Conservation (phyloP, 1,140 invertebrate genomes). For the Achroia grisella region DNA sequence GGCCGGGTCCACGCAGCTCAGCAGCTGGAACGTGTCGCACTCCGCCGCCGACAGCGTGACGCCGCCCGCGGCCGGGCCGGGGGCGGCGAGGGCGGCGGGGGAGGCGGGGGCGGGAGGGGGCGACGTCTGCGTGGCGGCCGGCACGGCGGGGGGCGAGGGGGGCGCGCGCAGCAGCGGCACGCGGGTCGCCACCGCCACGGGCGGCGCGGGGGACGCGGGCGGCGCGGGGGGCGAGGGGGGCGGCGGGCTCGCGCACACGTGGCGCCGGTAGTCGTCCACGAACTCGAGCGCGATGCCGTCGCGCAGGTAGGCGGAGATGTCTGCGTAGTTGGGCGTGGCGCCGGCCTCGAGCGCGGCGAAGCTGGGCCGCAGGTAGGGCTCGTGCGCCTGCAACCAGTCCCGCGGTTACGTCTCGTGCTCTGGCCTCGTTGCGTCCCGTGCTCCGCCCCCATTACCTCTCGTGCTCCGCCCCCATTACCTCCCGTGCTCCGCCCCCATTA, state of each 20-base stretch:
- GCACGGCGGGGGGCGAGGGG: not conserved
- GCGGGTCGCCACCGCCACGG: not conserved
- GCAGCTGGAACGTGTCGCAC: constrained; percentile 28
- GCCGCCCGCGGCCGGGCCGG: not conserved
- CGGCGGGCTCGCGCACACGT: constrained; percentile 29
- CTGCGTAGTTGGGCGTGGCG: constrained; percentile 48
- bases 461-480: not conserved
- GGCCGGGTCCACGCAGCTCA: constrained; percentile 21
- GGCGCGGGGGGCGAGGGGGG: not conserved
- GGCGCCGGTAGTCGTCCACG: constrained; percentile 38
- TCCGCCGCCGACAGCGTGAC: constrained; percentile 27
- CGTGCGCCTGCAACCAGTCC: constrained; percentile 40
- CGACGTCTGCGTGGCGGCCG: not conserved
- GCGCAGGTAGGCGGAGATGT: constrained; percentile 41
- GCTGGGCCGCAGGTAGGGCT: constrained; percentile 49
- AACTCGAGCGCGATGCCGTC: constrained; percentile 44
- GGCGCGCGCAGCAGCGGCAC: not conserved
- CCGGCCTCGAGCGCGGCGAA: constrained; percentile 50
- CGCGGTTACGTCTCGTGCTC: constrained; percentile 4
- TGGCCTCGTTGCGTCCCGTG: too few relatives aligned
- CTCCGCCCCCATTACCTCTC: not conserved
- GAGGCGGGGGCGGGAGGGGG: not conserved
- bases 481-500: too few relatives aligned
- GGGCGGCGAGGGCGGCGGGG: too few relatives aligned
- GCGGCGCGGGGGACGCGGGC: not conserved